These are phyloP conservation scores for Paraplagusia blochii DNA, from an alignment of 2,113 vertebrate species.

Conservation along the genomic window DNA sequence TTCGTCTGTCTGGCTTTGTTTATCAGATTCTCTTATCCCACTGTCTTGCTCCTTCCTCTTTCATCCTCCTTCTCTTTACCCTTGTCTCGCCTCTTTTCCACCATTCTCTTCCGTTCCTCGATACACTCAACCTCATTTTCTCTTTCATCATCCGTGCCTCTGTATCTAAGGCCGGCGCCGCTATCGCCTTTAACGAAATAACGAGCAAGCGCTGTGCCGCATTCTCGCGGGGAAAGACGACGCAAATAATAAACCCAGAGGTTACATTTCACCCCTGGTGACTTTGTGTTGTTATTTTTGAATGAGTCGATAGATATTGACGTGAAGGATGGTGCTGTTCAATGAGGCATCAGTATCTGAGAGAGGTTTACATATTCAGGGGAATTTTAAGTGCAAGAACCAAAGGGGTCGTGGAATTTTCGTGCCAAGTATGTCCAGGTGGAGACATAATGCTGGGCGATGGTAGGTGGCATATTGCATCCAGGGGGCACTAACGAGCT, in stretches of 20 bases:
- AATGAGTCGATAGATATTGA: constrained; percentile 73
- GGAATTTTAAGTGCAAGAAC: constrained; percentile 50
- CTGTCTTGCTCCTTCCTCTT: constrained; percentile 21
- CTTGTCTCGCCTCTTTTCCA: constrained; percentile 15
- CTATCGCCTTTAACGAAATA: constrained; percentile 70
- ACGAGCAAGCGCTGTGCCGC: constrained; percentile 58
- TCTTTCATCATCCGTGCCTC: constrained; percentile 63
- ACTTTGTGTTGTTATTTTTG: constrained; percentile 70
- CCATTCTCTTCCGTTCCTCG: constrained; percentile 1
- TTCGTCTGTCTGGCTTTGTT: constrained; percentile 21
- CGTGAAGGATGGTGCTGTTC: constrained; percentile 54
- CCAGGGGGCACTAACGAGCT: too few species aligned
- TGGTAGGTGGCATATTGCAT: too few species aligned
- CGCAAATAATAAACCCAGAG: constrained; percentile 64
- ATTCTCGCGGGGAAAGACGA: constrained; percentile 33
- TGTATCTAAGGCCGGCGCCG: constrained; percentile 62
- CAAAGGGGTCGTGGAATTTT: constrained; percentile 11
- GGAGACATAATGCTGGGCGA: constrained; percentile 1
- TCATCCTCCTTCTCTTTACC: neutral
- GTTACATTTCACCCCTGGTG: constrained; percentile 60
- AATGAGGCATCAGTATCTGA: constrained; percentile 67
- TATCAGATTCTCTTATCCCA: constrained; percentile 42
- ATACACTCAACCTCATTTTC: constrained; percentile 15
- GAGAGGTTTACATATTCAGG: constrained; percentile 35
- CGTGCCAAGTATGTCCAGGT: constrained; percentile 3